Evolutionary conservation across 2,888 invertebrate genomes (phyloP).

Genomic region (Luperina nickerlii): DNA sequence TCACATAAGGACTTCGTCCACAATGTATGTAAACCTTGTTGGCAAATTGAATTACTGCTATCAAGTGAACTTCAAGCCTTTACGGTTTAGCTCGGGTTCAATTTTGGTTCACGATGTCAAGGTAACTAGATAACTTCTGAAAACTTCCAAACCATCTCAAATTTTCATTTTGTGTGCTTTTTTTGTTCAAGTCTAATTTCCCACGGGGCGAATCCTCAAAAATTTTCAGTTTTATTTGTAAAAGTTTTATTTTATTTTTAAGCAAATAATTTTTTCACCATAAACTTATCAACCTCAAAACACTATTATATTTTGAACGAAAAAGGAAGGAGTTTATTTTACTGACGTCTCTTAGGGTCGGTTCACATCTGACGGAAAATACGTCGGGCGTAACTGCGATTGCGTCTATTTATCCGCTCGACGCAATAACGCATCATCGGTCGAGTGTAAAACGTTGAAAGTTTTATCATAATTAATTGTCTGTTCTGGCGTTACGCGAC

Average conservation of each 20-base stretch:
- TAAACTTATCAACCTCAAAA: neutral
- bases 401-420: too few relatives aligned
- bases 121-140: constrained; percentile 22
- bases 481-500: too few relatives aligned
- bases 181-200: constrained; percentile 70
- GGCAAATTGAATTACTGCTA: constrained; percentile 71
- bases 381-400: too few relatives aligned
- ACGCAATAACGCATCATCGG: too few relatives aligned
- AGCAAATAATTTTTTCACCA: constrained; percentile 7
- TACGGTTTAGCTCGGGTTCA: neutral
- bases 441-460: too few relatives aligned
- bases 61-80: constrained; percentile 57
- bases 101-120: constrained; percentile 21
- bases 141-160: neutral
- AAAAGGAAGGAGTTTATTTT: neutral
- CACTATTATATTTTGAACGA: neutral
- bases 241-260: constrained; percentile 10
- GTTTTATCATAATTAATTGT: too few relatives aligned
- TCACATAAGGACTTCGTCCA: constrained; percentile 43
- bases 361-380: too few relatives aligned
- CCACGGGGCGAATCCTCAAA: constrained; percentile 66
- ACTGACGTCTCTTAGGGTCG: neutral
- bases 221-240: constrained; percentile 58
- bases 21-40: constrained; percentile 66
- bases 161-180: neutral